A percentile compares a stretch with the other conserved stretches of the same genome.
phyloP scores from a whole-genome alignment of 2,113 vertebrate species.

The Orycteropus afer region DNA sequence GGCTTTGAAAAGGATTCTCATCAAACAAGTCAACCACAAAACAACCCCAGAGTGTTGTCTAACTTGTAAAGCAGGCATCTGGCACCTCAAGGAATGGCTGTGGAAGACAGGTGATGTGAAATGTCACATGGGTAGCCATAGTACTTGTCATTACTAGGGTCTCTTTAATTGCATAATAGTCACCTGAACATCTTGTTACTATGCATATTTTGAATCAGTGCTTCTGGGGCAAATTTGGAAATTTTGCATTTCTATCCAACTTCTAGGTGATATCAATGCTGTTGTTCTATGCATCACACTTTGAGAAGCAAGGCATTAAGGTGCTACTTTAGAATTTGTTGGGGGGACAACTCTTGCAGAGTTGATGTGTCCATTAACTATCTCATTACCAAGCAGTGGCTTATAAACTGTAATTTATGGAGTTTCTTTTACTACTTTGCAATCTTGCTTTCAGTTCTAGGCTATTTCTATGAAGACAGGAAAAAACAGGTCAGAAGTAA shows the following conservation, averaged over 20 bases:
- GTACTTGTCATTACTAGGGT: background rate
- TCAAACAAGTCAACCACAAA: conserved; percentile 8
- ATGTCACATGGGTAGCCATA: background rate
- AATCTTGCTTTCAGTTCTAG: background rate
- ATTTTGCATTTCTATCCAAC: background rate
- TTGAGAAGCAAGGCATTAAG: background rate
- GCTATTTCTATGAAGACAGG: background rate
- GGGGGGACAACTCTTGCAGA: background rate
- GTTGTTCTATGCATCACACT: background rate
- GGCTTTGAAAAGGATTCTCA: conserved; percentile 39
- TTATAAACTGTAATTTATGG: background rate
- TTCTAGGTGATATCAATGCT: background rate
- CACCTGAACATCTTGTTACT: background rate
- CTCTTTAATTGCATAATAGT: background rate
- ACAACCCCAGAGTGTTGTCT: background rate
- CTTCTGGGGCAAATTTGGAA: background rate
- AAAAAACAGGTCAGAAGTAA: background rate
- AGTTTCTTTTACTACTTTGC: background rate
- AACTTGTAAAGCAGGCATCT: background rate
- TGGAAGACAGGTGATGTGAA: background rate
- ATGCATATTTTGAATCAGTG: background rate
- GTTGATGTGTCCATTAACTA: background rate
- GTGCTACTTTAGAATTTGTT: background rate
- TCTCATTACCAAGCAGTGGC: background rate
- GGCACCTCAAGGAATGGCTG: background rate